Evolutionary conservation across 2,797 vertebrate species (phyloP).

Genomic region (Bradypodion ventrale): DNA sequence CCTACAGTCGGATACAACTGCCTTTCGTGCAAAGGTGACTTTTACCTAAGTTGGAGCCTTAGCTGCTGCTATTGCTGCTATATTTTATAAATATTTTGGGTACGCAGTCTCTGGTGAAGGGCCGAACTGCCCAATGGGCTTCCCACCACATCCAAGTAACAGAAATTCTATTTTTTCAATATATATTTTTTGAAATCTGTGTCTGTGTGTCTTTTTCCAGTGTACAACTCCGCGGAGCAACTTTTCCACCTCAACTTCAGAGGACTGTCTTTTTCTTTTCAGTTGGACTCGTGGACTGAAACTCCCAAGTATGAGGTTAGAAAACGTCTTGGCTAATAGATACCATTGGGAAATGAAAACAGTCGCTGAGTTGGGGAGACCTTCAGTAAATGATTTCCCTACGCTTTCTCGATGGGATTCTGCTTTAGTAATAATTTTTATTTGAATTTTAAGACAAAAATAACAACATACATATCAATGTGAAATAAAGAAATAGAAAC

Average conservation of each 20-base stretch:
- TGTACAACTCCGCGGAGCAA: conserved; percentile 97
- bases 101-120: background rate
- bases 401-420: no score
- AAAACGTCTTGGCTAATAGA: conserved; percentile 25
- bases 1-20: no score
- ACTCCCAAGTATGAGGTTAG: conserved; percentile 98
- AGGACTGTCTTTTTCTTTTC: conserved; percentile 97
- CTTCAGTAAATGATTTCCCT: background rate
- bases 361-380: background rate
- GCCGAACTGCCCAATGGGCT: background rate
- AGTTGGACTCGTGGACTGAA: conserved; percentile 97
- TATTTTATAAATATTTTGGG: no score
- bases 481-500: no score
- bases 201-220: conserved; percentile 69
- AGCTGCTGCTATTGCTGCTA: no score
- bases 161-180: conserved; percentile 1
- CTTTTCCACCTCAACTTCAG: conserved; percentile 99
- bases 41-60: no score
- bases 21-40: no score
- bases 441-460: no score
- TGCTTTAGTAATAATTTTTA: no score
- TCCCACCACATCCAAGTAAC: background rate
- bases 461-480: no score
- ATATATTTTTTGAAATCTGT: no score
- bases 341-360: conserved; percentile 2